Base-by-base conservation (phyloP, 1,140 invertebrate species). In the Rhyzopertha dominica region DNA sequence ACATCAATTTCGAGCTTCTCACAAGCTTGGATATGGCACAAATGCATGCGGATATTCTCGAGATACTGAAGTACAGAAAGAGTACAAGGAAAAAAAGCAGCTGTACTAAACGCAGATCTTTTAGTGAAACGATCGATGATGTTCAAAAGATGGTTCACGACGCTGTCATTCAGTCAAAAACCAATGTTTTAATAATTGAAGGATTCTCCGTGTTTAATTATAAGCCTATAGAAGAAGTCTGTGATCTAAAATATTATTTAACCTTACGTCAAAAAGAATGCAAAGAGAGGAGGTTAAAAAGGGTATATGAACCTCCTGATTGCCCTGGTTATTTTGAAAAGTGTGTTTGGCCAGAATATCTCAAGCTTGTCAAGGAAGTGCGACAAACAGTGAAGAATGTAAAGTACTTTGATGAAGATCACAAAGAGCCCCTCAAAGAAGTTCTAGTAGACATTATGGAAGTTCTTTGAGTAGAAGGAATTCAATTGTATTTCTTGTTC, bases 1-100 rank as follows among this genome's bases (percentile, higher is more conserved):
- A 86, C 47, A 77, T 82, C 10, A 90, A 92, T 63, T 90, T 84
- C 72, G 88, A 91, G 52, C 63, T 86, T 2, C 51, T 88, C 13
- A 74, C 77, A 0, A 75, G 83, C 17, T 49, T 91, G 28, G 80
- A 91, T 63, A 89, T 89, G 81, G 68, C 81, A 1, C 71, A 69
- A 52, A 85, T 91, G 82, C 62, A 73, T 39, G 46, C 56, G 3
- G 80, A 85, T 56, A 55, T 84, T 4, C 16, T 69, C 12, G 52
- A 71, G 1, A 63, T 71, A 1, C 58, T 74, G 13, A 56, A 63
- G 7, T 63, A 55, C 7, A 41, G 35, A 36, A 25, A 43, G 14
- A 46, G 36, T 24, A 30, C 5, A 29, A 29, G 19, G 41, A 17
- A 31, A 32, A 16, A 20, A 8, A 34, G 19, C 4, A 32, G 19